Evolutionary conservation across 2,888 invertebrate genomes (phyloP), one percentile per base, ranked within the genome.

Genomic region (Macrosoma leucophasiata): DNA sequence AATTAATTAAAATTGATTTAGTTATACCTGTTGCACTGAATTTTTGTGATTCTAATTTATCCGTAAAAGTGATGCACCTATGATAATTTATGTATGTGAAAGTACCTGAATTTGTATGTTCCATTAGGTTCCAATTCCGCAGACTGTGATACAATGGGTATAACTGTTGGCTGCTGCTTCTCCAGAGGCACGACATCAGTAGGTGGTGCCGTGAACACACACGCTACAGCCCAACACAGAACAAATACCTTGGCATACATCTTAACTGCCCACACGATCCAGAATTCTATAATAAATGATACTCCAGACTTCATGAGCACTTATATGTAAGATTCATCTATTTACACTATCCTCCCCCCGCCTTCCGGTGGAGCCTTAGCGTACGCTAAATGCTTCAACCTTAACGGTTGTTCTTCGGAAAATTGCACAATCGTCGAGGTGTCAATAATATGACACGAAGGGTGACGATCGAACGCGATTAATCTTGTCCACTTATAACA

Each of bases 341-440:
- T 84, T 84, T 78, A 71, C 84, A 75, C 68, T 79, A 73, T 57
- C 67, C 75, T 72, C 78, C 82, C 82, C 79, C 78, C 82, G 71
- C 79, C 61, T 69, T 68, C 69, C 71, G 69, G 64, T 63, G 67
- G 62, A 66, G 64, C 71, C 70, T 75, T 69, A 70, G 66, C 63
- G 61, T 57, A 62, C 68, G 84, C 84, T 84, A 84, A 84, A 76
- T 74, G 73, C 68, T 82, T 82, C 81, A 84, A 78, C 82, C 84
- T 84, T 84, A 82, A 60, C 78, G 64, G 62, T 67, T 69, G 66
- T 77, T 79, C 76, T 73, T 76, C 64, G 62, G 55, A 72, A 76
- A 77, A 79, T 82, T 84, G 74, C 82, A 77, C 74, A 84, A 84
- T 68, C 60, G 62, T 47, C 53, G 54, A 74, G 67, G 69, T 79